These are phyloP conservation scores for Tetrao urogallus DNA, from an alignment of 2,113 vertebrate genomes.

Conservation along the genomic window DNA sequence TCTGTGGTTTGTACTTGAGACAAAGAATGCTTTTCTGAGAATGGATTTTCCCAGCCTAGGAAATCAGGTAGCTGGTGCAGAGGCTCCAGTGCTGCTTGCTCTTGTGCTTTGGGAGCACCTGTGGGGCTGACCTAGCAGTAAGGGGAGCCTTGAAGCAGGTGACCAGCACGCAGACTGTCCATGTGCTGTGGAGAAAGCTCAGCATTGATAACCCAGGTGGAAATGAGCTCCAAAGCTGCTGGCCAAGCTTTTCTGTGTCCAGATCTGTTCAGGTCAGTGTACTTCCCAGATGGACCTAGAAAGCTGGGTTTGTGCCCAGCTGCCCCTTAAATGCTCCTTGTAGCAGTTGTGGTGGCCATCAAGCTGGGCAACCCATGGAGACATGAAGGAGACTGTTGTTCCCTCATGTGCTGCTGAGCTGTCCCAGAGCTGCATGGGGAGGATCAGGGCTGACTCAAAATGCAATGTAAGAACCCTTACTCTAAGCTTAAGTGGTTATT, in stretches of 20 bases:
- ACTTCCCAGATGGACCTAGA: not conserved
- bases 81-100: not conserved
- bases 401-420: not conserved
- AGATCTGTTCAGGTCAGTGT: not conserved
- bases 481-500: not conserved
- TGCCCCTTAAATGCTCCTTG: not conserved
- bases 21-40: not conserved
- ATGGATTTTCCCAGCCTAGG: not conserved
- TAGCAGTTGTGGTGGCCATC: no score
- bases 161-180: not conserved
- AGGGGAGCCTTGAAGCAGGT: not conserved
- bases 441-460: not conserved
- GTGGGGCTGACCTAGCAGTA: not conserved
- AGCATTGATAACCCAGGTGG: not conserved
- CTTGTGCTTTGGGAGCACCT: not conserved
- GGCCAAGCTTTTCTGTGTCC: not conserved
- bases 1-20: not conserved
- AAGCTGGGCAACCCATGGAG: not conserved
- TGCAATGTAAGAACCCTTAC: not conserved
- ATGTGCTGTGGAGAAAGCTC: not conserved
- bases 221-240: not conserved
- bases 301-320: not conserved
- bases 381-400: not conserved
- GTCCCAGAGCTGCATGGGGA: not conserved
- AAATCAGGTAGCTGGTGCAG: not conserved